Evolutionary conservation across 2,888 invertebrate species (phyloP).

Genomic region (Meandrusa payeni): DNA sequence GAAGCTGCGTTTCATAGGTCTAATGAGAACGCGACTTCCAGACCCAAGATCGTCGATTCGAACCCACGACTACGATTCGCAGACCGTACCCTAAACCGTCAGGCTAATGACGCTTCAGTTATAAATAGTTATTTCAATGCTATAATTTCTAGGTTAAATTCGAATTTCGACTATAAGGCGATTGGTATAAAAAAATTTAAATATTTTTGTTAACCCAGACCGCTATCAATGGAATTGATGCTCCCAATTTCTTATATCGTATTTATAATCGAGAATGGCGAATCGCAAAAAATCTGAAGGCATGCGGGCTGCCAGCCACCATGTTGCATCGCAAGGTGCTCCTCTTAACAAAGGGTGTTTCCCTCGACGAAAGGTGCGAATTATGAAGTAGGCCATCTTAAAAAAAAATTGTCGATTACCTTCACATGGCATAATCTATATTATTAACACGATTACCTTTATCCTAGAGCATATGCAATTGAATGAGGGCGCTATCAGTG

Average conservation of each 20-base stretch:
- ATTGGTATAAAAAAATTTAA: too few species aligned
- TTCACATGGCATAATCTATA: constrained; percentile 28
- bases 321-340: constrained; percentile 71
- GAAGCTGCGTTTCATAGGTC: too few species aligned
- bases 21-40: too few species aligned
- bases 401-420: constrained; percentile 39
- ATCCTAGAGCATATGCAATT: background rate
- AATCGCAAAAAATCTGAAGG: constrained; percentile 37
- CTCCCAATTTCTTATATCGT: constrained; percentile 23
- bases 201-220: background rate
- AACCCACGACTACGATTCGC: too few species aligned
- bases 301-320: constrained; percentile 52
- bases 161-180: too few species aligned
- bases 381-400: constrained; percentile 67
- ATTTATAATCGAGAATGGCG: constrained; percentile 27
- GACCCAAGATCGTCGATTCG: too few species aligned
- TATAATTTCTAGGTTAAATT: too few species aligned
- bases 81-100: too few species aligned
- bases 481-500: too few species aligned
- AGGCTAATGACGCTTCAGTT: too few species aligned
- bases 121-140: too few species aligned
- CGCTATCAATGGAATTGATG: constrained; percentile 3
- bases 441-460: constrained; percentile 12
- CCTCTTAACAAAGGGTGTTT: constrained; percentile 52
- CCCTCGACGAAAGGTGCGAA: constrained; percentile 67